A percentile compares a stretch with the other conserved stretches of the same genome.
phyloP scores from a whole-genome alignment of 37 sponge, comb jelly and placozoan species.

The Eunapius fragilis region DNA sequence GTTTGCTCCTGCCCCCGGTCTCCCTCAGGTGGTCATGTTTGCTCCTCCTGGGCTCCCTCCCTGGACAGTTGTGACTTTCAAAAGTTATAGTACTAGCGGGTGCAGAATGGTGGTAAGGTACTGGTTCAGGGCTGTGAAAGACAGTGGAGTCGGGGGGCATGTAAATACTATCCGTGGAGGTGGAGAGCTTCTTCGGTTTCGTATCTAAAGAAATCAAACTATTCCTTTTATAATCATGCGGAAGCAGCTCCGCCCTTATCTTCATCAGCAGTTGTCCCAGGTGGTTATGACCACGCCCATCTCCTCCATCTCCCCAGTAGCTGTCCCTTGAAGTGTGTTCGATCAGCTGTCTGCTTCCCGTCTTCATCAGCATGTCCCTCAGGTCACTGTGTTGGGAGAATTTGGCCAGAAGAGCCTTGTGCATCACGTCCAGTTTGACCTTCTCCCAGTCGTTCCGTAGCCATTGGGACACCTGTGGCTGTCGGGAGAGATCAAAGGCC shows the following conservation, averaged over 20 bases:
- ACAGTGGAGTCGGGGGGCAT: no score
- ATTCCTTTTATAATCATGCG: no score
- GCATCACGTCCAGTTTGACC: conserved; percentile 57
- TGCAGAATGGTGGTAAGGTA: no score
- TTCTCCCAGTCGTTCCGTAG: conserved; percentile 48
- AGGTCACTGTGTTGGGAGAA: conserved; percentile 45
- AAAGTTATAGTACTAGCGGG: no score
- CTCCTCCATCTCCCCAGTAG: conserved; percentile 71
- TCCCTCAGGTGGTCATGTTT: no score
- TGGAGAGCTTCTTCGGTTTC: no score
- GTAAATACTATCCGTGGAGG: no score
- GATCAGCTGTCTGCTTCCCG: conserved; percentile 22
- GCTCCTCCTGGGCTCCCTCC: no score
- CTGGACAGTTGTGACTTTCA: no score
- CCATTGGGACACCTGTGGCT: conserved; percentile 33
- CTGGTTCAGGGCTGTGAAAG: no score
- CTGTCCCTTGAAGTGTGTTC: conserved; percentile 55
- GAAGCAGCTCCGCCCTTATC: neutral
- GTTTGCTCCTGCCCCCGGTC: no score
- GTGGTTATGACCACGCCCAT: conserved; percentile 56
- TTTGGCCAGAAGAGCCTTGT: conserved; percentile 40
- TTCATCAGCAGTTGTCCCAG: conserved; percentile 56
- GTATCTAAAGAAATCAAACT: no score
- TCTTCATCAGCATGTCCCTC: conserved; percentile 25
- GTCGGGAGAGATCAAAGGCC: conserved; percentile 46